Conservation (phyloP, 2,113 vertebrate species). For the Neotoma lepida region DNA sequence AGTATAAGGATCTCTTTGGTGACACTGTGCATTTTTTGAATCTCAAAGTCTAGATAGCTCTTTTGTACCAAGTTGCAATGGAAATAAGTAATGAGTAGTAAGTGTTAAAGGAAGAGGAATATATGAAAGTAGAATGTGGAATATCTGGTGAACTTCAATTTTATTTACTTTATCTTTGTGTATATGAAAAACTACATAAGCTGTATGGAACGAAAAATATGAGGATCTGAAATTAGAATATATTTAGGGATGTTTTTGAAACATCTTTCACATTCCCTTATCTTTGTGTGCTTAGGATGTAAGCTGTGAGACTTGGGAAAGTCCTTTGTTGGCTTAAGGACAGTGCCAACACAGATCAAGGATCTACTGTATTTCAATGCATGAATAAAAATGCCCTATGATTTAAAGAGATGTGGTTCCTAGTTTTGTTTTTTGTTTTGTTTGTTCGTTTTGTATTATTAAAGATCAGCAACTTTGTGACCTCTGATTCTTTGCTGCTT, state of each 20-base stretch:
- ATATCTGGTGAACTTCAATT: not conserved
- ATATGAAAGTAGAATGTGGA: not conserved
- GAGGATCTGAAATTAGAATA: not conserved
- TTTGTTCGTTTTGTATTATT: constrained; percentile 24
- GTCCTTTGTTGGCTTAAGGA: not conserved
- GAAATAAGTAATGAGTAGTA: not conserved
- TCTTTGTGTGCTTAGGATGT: not conserved
- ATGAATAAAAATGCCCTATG: constrained; percentile 27
- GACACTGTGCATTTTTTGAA: not conserved
- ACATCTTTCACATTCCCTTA: not conserved
- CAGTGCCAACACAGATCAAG: not conserved
- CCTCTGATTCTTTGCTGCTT: not conserved
- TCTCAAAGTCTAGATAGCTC: not conserved
- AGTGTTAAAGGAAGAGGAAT: not conserved
- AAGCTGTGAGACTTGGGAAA: not conserved
- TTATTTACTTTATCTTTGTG: not conserved
- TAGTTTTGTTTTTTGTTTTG: not conserved
- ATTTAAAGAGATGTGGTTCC: constrained; percentile 12
- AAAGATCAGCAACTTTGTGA: constrained; percentile 8
- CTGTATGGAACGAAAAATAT: not conserved
- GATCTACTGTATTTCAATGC: not conserved
- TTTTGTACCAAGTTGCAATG: not conserved
- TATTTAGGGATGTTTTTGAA: not conserved
- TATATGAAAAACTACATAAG: not conserved
- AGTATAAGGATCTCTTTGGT: not conserved